Percentiles rank a stretch among this genome's conserved stretches.
Evolutionary conservation across 2,888 invertebrate species (phyloP).

Genomic region (Acronicta psi): DNA sequence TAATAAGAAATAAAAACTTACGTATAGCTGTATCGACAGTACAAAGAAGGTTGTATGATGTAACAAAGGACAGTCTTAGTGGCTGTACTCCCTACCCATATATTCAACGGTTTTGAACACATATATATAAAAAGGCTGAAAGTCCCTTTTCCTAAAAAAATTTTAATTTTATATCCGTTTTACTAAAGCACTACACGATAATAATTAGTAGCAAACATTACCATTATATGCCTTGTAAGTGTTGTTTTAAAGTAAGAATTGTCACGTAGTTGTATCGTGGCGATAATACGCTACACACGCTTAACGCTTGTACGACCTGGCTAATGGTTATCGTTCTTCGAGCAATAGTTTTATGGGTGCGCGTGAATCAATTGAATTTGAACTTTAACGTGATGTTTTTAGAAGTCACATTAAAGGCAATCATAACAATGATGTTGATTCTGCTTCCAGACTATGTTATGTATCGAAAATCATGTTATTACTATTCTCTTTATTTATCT

Average conservation of each 20-base stretch:
- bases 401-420: background rate
- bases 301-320: slow-evolving; percentile 49
- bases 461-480: background rate
- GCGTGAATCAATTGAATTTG: background rate
- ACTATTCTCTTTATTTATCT: too few species aligned
- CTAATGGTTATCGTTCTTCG: slow-evolving; percentile 43
- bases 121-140: too few species aligned
- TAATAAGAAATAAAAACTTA: too few species aligned
- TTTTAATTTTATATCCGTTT: background rate
- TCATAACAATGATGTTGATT: background rate
- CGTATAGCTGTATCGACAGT: too few species aligned
- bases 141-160: too few species aligned
- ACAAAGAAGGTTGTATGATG: too few species aligned
- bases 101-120: too few species aligned
- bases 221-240: background rate
- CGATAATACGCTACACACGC: slow-evolving; percentile 44
- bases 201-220: slow-evolving; percentile 12
- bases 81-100: too few species aligned
- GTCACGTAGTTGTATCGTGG: slow-evolving; percentile 50
- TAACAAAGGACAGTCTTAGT: too few species aligned
- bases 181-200: background rate
- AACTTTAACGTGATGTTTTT: background rate
- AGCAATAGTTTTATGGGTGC: background rate
- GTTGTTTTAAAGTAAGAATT: slow-evolving; percentile 11
- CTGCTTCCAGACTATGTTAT: background rate